A percentile compares a stretch with the other conserved stretches of the same genome.
Evolutionary conservation across 2,113 vertebrate species (phyloP).

Genomic region (Fulica atra): DNA sequence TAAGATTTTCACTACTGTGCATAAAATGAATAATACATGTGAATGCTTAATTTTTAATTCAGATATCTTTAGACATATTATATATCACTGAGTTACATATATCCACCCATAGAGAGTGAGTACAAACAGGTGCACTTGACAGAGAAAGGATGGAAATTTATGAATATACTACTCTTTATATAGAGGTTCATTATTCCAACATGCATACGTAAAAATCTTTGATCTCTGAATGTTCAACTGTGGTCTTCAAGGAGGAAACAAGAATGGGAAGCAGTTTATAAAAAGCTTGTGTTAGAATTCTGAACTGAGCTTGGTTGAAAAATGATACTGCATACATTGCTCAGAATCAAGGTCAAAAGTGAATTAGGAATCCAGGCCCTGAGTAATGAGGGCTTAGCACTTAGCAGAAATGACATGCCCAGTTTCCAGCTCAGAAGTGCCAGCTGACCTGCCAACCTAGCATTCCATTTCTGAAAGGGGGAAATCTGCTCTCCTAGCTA

Average conservation of each 20-base stretch:
- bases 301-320: conserved; percentile 28
- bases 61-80: neutral
- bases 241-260: conserved; percentile 38
- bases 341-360: conserved; percentile 62
- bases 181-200: conserved; percentile 30
- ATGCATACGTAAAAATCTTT: conserved; percentile 25
- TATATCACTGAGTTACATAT: neutral
- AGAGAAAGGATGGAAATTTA: conserved; percentile 28
- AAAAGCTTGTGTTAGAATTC: conserved; percentile 36
- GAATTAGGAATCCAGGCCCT: conserved; percentile 48
- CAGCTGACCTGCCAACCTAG: conserved; percentile 67
- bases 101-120: neutral
- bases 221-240: conserved; percentile 32
- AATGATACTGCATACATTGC: conserved; percentile 44
- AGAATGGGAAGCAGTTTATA: conserved; percentile 57
- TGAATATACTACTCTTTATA: conserved; percentile 26
- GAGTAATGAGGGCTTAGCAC: conserved; percentile 65
- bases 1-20: neutral
- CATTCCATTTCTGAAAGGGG: conserved; percentile 57
- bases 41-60: conserved; percentile 26
- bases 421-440: conserved; percentile 53
- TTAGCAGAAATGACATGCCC: conserved; percentile 58
- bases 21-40: neutral
- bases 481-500: conserved; percentile 55
- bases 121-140: conserved; percentile 41